Conservation (phyloP, 2,113 vertebrate species). For the Plecturocebus donacophilus region DNA sequence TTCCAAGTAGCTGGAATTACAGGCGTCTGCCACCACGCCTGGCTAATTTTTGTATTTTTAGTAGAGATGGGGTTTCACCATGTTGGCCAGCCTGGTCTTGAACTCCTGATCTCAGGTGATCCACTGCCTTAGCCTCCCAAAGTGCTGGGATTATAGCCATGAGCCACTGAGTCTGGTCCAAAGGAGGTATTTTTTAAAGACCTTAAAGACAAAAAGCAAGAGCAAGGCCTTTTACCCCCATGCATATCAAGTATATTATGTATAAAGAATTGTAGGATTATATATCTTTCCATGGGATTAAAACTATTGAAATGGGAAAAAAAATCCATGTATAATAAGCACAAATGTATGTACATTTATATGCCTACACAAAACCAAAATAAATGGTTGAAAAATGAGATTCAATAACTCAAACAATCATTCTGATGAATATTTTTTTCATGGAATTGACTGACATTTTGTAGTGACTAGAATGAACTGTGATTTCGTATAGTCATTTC, state of each 20-base stretch:
- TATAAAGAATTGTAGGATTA: neutral
- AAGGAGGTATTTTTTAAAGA: neutral
- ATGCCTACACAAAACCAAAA: slow-evolving; percentile 19
- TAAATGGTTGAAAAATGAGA: slow-evolving; percentile 53
- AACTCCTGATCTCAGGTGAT: too few relatives aligned
- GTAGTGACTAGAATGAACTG: slow-evolving; percentile 50
- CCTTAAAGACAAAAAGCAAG: neutral
- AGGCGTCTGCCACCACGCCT: too few relatives aligned
- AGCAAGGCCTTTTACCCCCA: neutral
- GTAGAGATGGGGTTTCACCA: too few relatives aligned
- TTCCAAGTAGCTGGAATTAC: too few relatives aligned
- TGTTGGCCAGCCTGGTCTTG: too few relatives aligned
- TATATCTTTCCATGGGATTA: neutral
- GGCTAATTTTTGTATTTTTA: too few relatives aligned
- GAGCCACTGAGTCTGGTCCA: neutral
- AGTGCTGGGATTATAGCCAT: too few relatives aligned
- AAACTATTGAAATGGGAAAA: slow-evolving; percentile 11
- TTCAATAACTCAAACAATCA: slow-evolving; percentile 51
- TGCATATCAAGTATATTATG: neutral
- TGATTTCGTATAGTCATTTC: neutral
- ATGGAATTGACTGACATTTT: slow-evolving; percentile 55
- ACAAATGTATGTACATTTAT: neutral
- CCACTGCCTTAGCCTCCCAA: too few relatives aligned
- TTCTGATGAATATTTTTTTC: slow-evolving; percentile 68
- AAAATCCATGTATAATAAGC: neutral